Evolutionary conservation across 2,888 invertebrate genomes (phyloP), one percentile per base, ranked within the genome.

Genomic region (Cryptops parisi): DNA sequence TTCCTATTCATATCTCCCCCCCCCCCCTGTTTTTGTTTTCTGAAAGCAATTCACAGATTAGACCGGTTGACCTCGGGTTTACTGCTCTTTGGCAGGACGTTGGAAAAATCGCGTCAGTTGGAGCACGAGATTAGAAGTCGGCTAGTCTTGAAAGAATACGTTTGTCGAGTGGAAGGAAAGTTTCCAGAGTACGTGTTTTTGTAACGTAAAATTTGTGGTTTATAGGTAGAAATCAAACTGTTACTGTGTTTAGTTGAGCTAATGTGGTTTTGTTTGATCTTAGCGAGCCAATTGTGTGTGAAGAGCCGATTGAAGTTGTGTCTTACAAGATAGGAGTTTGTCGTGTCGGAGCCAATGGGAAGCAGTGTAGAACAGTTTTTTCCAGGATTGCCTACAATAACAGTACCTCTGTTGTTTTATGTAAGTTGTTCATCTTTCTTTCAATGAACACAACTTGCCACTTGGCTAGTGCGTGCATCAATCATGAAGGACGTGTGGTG

Each of bases 271-370:
- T 22, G 24, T 25, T 38, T 52, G 23, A 24, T n/a, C 70, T 6
- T 69, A 88, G 87, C 58, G 84, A 80, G 23, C 77, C 81, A 62
- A 78, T 93, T 51, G 84, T 84, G 67, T 91, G 91, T 67, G 78
- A 78, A 58, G 86, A 93, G 67, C 84, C 96, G 21, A 86, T 97
- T 62, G 90, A 89, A 69, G 86, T 88, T 25, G 84, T 96, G 52
- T 88, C 89, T 68, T 87, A 89, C 73, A 93, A 93, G 72, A 88
- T 97, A 63, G 96, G 96, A 4, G 86, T 98, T 12, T 94, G 90
- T 72, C 89, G 90, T 68, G 90, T 94, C 22, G 85, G 88, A 1
- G 79, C 84, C 1, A 85, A 84, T 61, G 97, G 97, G 57, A 97
- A 96, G 69, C 84, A 86, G 64, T 90, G 93, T 66, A 79, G 80